Evolutionary conservation across 2,888 invertebrate genomes (phyloP).

Genomic region (Scaptomyza flava): DNA sequence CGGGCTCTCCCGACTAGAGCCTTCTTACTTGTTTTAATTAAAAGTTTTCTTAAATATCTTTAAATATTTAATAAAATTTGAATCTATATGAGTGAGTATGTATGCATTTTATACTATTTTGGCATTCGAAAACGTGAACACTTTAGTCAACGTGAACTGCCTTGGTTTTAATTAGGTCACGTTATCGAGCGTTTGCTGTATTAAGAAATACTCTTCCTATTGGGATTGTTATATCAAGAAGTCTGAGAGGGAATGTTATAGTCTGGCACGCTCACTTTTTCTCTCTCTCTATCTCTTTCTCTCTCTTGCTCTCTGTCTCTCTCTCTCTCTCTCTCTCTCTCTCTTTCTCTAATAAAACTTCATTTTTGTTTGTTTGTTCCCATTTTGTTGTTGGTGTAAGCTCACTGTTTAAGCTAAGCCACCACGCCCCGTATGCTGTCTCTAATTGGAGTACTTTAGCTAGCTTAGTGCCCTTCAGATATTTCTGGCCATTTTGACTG

Average conservation of each 20-base stretch:
- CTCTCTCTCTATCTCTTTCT: no score
- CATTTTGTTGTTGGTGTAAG: constrained; percentile 1
- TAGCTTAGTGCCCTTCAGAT: constrained; percentile 45
- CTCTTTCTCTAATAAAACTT: neutral
- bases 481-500: constrained; percentile 38
- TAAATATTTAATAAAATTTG: no score
- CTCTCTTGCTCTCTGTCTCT: neutral
- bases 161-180: no score
- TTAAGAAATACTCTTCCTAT: neutral
- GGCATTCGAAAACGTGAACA: no score
- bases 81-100: no score
- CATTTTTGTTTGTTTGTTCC: neutral
- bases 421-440: constrained; percentile 14
- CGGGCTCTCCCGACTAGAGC: no score
- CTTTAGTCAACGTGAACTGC: no score
- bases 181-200: neutral
- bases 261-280: neutral
- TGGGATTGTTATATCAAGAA: neutral
- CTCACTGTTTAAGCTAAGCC: constrained; percentile 10
- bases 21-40: no score
- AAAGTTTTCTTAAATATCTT: no score
- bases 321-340: no score
- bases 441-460: constrained; percentile 61
- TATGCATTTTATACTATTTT: no score
- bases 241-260: neutral